Base-by-base conservation (phyloP, 1,140 invertebrate genomes). In the Brachionus calyciflorus region DNA sequence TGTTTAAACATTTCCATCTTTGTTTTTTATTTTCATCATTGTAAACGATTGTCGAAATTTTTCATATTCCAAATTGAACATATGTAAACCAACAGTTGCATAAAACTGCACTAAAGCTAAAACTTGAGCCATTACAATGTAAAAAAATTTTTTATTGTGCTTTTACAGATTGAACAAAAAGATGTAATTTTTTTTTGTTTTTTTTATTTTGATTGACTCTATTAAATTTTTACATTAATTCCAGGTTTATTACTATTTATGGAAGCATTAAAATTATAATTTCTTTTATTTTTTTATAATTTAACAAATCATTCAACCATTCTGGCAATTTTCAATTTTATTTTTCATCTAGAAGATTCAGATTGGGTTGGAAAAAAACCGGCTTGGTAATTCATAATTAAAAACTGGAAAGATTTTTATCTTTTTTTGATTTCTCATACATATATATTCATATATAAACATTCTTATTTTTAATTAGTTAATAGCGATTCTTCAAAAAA, bases 31-130 rank as follows among this genome's bases (percentile, higher is more conserved):
- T 33, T 60, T 60, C 37, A 33, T n/a, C 17, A 33, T 17, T 17
- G 55, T 26, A 3, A 60, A 37, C 9, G 55, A 60, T 10, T 60
- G 55, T 4, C 55, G 55, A 37, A 60, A 60, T 37, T 60, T 60
- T 37, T 60, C 55, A 60, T 60, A 60, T 60, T 60, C 55, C 55
- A 60, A 37, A 19, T 60, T 60, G 17, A 60, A 60, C 30, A 60
- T 37, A 17, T 60, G 55, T 12, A 60, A 21, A n/a, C 55, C 55
- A 60, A 60, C 37, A 17, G 55, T 60, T 7, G 55, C 55, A 60
- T 60, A 60, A 6, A 60, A 60, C 37, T 60, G 55, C n/a, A 28
- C 19, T 17, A 60, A 19, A 1, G 55, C 30, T 3, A 60, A 12
- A n/a, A 49, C 17, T 21, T 49, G 46, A 2, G 46, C 6, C 46